Evolutionary conservation across 2,888 invertebrate genomes (phyloP).

Genomic region (Clistopyga incitator): DNA sequence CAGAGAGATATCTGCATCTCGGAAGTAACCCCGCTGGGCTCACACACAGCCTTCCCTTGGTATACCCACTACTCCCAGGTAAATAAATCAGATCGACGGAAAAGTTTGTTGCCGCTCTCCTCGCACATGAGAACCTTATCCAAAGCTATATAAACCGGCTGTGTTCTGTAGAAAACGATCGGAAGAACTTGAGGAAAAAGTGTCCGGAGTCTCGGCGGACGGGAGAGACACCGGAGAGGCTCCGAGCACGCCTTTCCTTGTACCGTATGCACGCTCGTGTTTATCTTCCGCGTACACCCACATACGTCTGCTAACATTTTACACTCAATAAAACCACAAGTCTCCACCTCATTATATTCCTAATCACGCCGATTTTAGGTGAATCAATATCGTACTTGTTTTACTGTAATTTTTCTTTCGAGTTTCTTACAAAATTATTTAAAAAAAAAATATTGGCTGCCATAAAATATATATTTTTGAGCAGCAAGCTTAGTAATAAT

Average conservation of each 20-base stretch:
- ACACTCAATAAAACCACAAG: neutral
- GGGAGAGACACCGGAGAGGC: slow-evolving; percentile 40
- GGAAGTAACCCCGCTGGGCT: slow-evolving; percentile 64
- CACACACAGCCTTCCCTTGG: slow-evolving; percentile 27
- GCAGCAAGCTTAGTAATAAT: too few species aligned
- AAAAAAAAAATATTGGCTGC: too few species aligned
- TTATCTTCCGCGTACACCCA: slow-evolving; percentile 65
- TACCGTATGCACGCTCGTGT: slow-evolving; percentile 48
- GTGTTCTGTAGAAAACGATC: slow-evolving; percentile 47
- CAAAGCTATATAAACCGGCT: neutral
- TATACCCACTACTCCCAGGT: slow-evolving; percentile 21
- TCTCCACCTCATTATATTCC: neutral
- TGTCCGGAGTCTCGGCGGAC: slow-evolving; percentile 14
- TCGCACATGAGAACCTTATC: slow-evolving; percentile 24
- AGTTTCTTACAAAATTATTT: neutral
- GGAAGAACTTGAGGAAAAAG: slow-evolving; percentile 38
- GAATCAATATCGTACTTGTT: neutral
- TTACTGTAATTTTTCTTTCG: neutral
- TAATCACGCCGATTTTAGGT: neutral
- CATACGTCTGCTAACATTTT: slow-evolving; percentile 36
- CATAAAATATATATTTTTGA: too few species aligned
- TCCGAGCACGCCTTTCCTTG: slow-evolving; percentile 41
- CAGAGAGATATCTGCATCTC: slow-evolving; percentile 69
- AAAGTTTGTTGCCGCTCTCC: slow-evolving; percentile 62
- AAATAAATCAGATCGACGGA: slow-evolving; percentile 72